phyloP scores from a whole-genome alignment of 2,888 invertebrate genomes.

The Harpagoxenus sublaevis region DNA sequence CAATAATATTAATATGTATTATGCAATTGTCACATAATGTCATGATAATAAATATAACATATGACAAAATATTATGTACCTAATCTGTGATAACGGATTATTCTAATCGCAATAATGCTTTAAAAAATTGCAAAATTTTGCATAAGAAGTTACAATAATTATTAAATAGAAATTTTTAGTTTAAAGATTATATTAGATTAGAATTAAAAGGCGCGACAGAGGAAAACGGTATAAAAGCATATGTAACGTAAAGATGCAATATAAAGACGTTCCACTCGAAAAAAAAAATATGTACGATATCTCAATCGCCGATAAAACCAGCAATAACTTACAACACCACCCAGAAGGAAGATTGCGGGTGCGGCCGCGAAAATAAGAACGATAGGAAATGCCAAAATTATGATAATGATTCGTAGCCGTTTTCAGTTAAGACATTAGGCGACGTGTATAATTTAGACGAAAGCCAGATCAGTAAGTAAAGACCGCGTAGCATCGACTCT shows the following conservation, averaged over 20 bases:
- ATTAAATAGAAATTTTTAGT: background rate
- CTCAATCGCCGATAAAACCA: constrained; percentile 84
- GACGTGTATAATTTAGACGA: constrained; percentile 84
- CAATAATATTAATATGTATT: constrained; percentile 27
- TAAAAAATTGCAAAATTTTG: background rate
- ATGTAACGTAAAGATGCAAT: background rate
- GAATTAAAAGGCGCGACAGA: background rate
- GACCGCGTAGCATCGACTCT: constrained; percentile 77
- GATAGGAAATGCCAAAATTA: constrained; percentile 84
- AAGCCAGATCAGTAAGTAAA: constrained; percentile 81
- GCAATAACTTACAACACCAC: constrained; percentile 84
- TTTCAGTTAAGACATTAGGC: constrained; percentile 86
- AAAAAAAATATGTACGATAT: constrained; percentile 72
- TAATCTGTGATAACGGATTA: too few relatives aligned
- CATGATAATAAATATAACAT: background rate
- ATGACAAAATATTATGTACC: background rate
- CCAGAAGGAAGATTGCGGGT: constrained; percentile 84
- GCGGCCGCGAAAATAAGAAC: constrained; percentile 78
- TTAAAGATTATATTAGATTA: background rate
- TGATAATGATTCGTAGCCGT: constrained; percentile 84
- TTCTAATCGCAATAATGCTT: too few relatives aligned
- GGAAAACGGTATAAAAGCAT: background rate
- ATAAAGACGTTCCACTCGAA: constrained; percentile 9
- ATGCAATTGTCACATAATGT: background rate
- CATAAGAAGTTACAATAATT: background rate